phyloP scores from a whole-genome alignment of 2,113 vertebrate genomes.

The Octodon degus region DNA sequence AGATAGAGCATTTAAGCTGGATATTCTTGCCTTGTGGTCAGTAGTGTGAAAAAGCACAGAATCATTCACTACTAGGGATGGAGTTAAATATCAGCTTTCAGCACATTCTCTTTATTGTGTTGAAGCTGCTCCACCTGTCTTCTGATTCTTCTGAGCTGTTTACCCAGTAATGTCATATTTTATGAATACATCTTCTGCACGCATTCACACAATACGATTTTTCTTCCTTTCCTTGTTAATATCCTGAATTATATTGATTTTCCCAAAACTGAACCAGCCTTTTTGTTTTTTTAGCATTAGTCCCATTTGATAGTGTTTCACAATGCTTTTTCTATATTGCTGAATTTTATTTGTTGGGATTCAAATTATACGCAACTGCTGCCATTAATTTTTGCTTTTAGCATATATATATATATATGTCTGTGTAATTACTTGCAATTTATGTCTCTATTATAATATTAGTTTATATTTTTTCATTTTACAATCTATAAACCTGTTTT shows the following conservation, averaged over 20 bases:
- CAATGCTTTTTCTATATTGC: not conserved
- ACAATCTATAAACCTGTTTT: not conserved
- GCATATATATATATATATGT: not conserved
- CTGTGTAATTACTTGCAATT: not conserved
- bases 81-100: not conserved
- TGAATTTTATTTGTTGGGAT: not conserved
- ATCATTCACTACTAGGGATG: not conserved
- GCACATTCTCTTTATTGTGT: not conserved
- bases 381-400: not conserved
- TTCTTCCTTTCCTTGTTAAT: not conserved
- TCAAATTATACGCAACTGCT: not conserved
- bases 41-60: not conserved
- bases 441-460: not conserved
- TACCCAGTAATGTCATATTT: not conserved
- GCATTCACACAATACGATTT: not conserved
- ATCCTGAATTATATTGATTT: not conserved
- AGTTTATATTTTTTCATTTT: not conserved
- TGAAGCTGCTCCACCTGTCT: not conserved
- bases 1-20: not conserved
- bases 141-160: not conserved
- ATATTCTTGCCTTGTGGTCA: not conserved
- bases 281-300: not conserved
- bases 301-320: not conserved
- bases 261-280: not conserved
- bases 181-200: not conserved